Evolutionary conservation across 2,888 invertebrate genomes (phyloP).

Genomic region (Morpho helenor): DNA sequence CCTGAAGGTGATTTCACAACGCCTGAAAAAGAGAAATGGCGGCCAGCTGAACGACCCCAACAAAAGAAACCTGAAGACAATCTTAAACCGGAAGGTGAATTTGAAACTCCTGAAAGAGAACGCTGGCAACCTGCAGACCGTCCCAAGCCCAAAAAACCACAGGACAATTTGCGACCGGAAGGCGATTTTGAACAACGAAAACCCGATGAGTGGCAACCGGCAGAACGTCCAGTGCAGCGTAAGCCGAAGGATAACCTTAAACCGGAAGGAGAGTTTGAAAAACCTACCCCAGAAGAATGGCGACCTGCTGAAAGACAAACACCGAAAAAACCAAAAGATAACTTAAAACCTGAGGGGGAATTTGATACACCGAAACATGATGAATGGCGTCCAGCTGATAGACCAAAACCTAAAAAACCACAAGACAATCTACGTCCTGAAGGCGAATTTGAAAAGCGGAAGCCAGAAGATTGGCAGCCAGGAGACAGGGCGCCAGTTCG

Average conservation of each 20-base stretch:
- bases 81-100: slow-evolving; percentile 68
- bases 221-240: slow-evolving; percentile 58
- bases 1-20: slow-evolving; percentile 78
- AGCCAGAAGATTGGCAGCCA: slow-evolving; percentile 56
- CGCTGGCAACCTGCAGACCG: slow-evolving; percentile 46
- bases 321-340: slow-evolving; percentile 68
- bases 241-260: slow-evolving; percentile 69
- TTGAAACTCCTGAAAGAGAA: slow-evolving; percentile 51
- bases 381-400: slow-evolving; percentile 61
- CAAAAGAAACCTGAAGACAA: slow-evolving; percentile 75
- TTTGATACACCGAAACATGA: slow-evolving; percentile 48
- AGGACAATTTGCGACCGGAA: slow-evolving; percentile 69
- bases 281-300: slow-evolving; percentile 69
- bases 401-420: slow-evolving; percentile 51
- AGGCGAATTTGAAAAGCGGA: slow-evolving; percentile 71
- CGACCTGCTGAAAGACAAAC: slow-evolving; percentile 57
- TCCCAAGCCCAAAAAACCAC: slow-evolving; percentile 51
- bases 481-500: slow-evolving; percentile 54
- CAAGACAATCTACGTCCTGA: slow-evolving; percentile 74
- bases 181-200: slow-evolving; percentile 71
- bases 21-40: slow-evolving; percentile 52
- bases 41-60: slow-evolving; percentile 71
- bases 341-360: slow-evolving; percentile 48
- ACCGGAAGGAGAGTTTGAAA: slow-evolving; percentile 80
- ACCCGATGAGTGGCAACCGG: slow-evolving; percentile 58